Conservation (phyloP, 1,140 invertebrate genomes). For the Diachasma alloeum region DNA sequence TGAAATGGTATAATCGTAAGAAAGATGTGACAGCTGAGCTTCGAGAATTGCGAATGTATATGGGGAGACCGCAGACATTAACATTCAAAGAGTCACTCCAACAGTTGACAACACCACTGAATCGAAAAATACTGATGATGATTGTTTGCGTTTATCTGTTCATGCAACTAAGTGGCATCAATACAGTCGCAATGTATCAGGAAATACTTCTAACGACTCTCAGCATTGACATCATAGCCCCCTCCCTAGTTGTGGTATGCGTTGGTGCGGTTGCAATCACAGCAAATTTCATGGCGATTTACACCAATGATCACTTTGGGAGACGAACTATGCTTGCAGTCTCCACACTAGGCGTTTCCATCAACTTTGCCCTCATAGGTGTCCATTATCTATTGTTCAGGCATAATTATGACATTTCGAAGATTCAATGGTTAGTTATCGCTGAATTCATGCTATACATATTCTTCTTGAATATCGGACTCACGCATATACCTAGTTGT, state of each 20-base stretch:
- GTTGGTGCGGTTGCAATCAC: conserved; percentile 73
- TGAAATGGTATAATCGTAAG: conserved; percentile 47
- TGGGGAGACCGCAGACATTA: conserved; percentile 30
- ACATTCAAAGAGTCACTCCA: too few species aligned
- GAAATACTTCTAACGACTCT: conserved; percentile 74
- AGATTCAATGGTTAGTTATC: conserved; percentile 18
- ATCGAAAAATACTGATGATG: conserved; percentile 72
- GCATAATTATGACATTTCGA: not conserved
- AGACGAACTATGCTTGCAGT: conserved; percentile 71
- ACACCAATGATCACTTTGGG: conserved; percentile 75
- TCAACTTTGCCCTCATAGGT: conserved; percentile 54
- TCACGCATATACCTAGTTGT: conserved; percentile 77
- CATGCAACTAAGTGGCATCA: conserved; percentile 79
- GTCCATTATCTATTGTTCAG: conserved; percentile 33
- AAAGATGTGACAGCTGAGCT: conserved; percentile 39
- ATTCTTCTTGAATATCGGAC: conserved; percentile 66
- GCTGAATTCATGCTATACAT: not conserved
- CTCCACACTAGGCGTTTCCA: conserved; percentile 65
- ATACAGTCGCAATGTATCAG: conserved; percentile 75
- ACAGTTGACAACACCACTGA: conserved; percentile 39
- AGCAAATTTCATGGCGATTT: conserved; percentile 67
- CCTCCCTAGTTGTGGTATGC: conserved; percentile 68
- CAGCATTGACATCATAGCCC: conserved; percentile 59
- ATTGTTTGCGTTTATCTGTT: conserved; percentile 73
- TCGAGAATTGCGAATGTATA: conserved; percentile 38